Percentiles rank a stretch among this genome's conserved stretches.
These are phyloP conservation scores for Apamea monoglypha DNA, from an alignment of 2,888 invertebrate genomes.

Conservation along the genomic window DNA sequence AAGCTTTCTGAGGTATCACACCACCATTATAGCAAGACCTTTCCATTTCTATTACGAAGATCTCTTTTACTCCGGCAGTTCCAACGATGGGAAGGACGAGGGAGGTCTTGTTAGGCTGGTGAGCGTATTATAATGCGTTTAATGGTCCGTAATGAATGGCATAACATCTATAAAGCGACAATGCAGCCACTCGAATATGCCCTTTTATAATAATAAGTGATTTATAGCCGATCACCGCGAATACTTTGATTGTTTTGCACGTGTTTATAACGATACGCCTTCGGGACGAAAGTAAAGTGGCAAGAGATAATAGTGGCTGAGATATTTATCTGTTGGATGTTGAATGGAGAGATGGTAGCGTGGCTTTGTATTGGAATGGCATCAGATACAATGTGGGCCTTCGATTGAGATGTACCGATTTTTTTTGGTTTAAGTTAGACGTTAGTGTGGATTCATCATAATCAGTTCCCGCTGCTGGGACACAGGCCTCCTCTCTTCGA, in stretches of 20 bases:
- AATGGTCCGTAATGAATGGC: slow-evolving; percentile 90
- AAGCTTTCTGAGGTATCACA: slow-evolving; percentile 85
- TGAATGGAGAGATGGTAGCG: slow-evolving; percentile 62
- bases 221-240: slow-evolving; percentile 85
- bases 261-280: slow-evolving; percentile 82
- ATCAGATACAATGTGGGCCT: slow-evolving; percentile 38
- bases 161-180: slow-evolving; percentile 90
- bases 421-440: neutral
- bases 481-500: too few relatives aligned
- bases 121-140: slow-evolving; percentile 87
- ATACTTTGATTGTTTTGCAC: slow-evolving; percentile 86
- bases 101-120: slow-evolving; percentile 75
- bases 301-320: slow-evolving; percentile 64
- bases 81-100: slow-evolving; percentile 48
- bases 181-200: slow-evolving; percentile 88
- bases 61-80: slow-evolving; percentile 59
- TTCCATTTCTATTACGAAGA: slow-evolving; percentile 74
- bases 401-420: slow-evolving; percentile 53
- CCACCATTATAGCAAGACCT: slow-evolving; percentile 77
- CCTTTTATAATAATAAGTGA: slow-evolving; percentile 88
- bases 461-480: too few relatives aligned
- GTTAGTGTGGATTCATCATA: too few relatives aligned
- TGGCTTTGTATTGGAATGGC: slow-evolving; percentile 43
- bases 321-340: slow-evolving; percentile 71
- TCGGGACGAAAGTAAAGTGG: slow-evolving; percentile 68